These are phyloP conservation scores for Numenius arquata DNA, from an alignment of 2,113 vertebrate species.

Conservation along the genomic window DNA sequence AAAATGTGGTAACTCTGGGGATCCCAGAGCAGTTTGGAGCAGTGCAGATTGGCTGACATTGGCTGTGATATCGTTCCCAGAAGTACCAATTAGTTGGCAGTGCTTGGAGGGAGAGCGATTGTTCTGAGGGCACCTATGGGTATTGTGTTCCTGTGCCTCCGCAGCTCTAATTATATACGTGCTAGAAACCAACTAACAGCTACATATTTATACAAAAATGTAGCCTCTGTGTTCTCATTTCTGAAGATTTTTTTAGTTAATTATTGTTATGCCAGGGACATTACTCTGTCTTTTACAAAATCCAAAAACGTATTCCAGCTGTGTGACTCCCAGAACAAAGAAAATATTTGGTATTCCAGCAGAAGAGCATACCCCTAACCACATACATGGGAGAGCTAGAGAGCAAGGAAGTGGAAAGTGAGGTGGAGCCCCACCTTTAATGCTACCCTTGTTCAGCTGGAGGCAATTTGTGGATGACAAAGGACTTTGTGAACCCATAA, in stretches of 20 bases:
- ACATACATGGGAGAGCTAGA: not conserved
- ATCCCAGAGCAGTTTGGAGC: constrained; percentile 42
- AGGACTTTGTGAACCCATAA: not conserved
- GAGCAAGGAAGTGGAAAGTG: not conserved
- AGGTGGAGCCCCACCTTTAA: not conserved
- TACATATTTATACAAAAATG: constrained; percentile 42
- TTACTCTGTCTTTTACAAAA: constrained; percentile 1
- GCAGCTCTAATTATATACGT: constrained; percentile 39
- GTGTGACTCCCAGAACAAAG: constrained; percentile 4
- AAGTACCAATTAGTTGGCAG: constrained; percentile 66
- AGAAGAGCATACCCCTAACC: not conserved
- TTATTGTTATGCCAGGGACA: constrained; percentile 3
- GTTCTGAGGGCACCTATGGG: constrained; percentile 54
- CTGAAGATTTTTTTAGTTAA: constrained; percentile 43
- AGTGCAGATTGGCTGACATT: constrained; percentile 28
- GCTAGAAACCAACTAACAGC: constrained; percentile 23
- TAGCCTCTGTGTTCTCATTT: constrained; percentile 9
- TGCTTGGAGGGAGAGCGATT: constrained; percentile 56
- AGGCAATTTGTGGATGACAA: constrained; percentile 12
- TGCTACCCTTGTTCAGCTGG: constrained; percentile 18
- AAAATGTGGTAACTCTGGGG: constrained; percentile 18
- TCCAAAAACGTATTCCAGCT: not conserved
- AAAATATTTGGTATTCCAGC: not conserved
- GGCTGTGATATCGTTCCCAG: constrained; percentile 58
- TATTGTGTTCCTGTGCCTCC: constrained; percentile 10